Evolutionary conservation across 2,113 vertebrate species (phyloP), one percentile per base, ranked within the genome.

Genomic region (Alectura lathami): DNA sequence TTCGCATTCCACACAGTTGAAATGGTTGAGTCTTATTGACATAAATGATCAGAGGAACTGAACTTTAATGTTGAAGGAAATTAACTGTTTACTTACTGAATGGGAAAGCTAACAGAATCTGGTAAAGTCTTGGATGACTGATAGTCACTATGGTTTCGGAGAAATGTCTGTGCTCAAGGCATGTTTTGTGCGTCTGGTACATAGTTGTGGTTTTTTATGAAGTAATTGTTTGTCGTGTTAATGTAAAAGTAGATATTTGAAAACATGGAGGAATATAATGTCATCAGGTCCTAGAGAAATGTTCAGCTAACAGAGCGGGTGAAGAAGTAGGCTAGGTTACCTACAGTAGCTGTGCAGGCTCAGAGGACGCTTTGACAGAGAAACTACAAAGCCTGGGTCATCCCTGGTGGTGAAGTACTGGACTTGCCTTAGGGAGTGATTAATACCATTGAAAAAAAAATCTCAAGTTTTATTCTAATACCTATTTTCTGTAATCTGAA

Each of bases 151-250:
- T 54, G 84, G 24, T 36, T 80, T 76, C n/a, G 38, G 50, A 27
- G 26, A 60, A 26, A 29, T 27, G 36, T 68, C 62, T 50, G 50
- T 48, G 17, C 30, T 74, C 8, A 26, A 45, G 78, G 45, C 0
- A 0, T 40, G 4, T 4, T 48, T 64, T 80, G 38, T 48, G 23
- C 62, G 48, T 43, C 2, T 0, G 2, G 70, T 83, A 10, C 3
- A 1, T 7, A 16, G 48, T 30, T 60, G 18, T 38, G 1, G 36
- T 29, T 78, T 57, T 51, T 45, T 32, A 1, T 8, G 62, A 32
- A 30, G 0, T 24, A 14, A 47, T 18, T 18, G 22, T 75, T 85
- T 38, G n/a, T 85, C 60, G 56, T 16, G 3, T 73, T 76, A 6
- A 20, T 43, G 7, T 51, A 20, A 40, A 83, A 78, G 38, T 38